Base-by-base conservation (phyloP, 2,113 vertebrate species). In the Tetrao urogallus region DNA sequence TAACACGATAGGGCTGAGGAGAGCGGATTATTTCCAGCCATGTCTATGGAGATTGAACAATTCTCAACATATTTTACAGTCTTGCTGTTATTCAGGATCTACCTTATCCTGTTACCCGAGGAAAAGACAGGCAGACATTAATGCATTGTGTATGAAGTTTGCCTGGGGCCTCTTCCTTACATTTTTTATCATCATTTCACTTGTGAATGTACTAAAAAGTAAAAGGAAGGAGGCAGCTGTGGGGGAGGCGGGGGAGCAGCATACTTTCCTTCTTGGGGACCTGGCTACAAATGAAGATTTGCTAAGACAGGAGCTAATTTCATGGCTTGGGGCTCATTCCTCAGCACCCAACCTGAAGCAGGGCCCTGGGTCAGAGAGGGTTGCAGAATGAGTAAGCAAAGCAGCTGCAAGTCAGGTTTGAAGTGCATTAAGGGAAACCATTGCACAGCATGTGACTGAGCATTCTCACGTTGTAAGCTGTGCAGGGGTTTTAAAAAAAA, bases 371-470 rank as follows among this genome's bases (percentile, higher is more conserved):
- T 19, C 0, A 0, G 60, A 64, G 42, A 50, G 47, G 34, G 86
- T 92, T 90, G 56, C 50, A 24, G 45, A 34, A 67, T 64, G 79
- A 93, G 88, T 54, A 89, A 89, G 91, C 72, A 89, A 77, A 94
- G 91, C 94, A 94, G 89, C 84, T 91, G 78, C 81, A 42, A 60
- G 89, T 63, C 86, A 70, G 85, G 84, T 92, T 77, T 56, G 91
- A 85, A 92, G 91, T 40, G 84, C 56, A 17, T 77, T 92, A 85
- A 80, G 80, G 78, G 80, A 60, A 67, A 47, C 42, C 58, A 3
- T 8, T 0, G 72, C 70, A 4, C 32, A 91, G 86, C 50, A 0
- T 73, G 85, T 1, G 80, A 80, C 58, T 25, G 3, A 28, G 52
- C 13, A 10, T 25, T 56, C 56, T 6, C 73, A 2, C 8, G 1